These are phyloP conservation scores for Pangasius larnaudii DNA, from an alignment of 2,797 vertebrate genomes.

Conservation along the genomic window DNA sequence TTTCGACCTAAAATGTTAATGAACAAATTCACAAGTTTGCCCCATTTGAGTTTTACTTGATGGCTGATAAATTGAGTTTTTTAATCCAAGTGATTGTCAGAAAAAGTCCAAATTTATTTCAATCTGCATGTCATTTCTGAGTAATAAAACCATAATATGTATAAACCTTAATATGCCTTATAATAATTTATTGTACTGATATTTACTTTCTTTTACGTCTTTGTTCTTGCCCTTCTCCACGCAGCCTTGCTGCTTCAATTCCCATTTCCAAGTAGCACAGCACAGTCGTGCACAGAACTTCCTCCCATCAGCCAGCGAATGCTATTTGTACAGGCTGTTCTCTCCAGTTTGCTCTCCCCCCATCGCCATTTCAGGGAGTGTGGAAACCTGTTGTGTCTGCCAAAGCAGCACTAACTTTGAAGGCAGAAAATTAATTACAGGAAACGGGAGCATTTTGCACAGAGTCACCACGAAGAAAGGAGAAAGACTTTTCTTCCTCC, in stretches of 20 bases:
- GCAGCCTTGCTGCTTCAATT: slow-evolving; percentile 27
- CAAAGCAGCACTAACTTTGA: slow-evolving; percentile 30
- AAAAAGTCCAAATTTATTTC: not conserved
- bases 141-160: not conserved
- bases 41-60: not conserved
- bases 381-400: slow-evolving; percentile 36
- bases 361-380: slow-evolving; percentile 7
- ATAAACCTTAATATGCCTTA: not conserved
- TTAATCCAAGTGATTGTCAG: not conserved
- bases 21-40: not conserved
- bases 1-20: not conserved
- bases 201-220: not conserved
- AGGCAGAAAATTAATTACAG: slow-evolving; percentile 42
- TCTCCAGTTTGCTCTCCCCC: slow-evolving; percentile 1
- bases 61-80: not conserved
- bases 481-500: slow-evolving; percentile 25
- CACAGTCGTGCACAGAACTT: slow-evolving; percentile 18
- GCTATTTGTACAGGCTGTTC: slow-evolving; percentile 31
- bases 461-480: slow-evolving; percentile 27
- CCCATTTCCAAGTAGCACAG: slow-evolving; percentile 9
- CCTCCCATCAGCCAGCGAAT: slow-evolving; percentile 35
- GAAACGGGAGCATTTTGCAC: slow-evolving; percentile 24
- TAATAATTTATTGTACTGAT: not conserved
- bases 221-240: not conserved
- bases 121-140: not conserved